A percentile compares a stretch with the other conserved stretches of the same genome.
These are phyloP conservation scores for Bufotes viridis DNA, from an alignment of 2,797 vertebrate species.

Conservation along the genomic window DNA sequence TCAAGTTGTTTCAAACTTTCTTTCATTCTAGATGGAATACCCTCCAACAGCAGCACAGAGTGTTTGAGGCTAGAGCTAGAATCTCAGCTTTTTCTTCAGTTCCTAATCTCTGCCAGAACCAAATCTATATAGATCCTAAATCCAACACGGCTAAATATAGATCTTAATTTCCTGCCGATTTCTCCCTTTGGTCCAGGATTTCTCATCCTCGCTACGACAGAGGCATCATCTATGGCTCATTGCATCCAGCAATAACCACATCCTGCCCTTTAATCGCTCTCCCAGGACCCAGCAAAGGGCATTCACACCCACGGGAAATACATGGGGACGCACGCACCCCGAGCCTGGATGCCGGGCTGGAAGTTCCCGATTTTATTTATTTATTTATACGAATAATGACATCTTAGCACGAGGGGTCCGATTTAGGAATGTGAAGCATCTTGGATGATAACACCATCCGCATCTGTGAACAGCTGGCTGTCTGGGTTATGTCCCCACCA, in stretches of 20 bases:
- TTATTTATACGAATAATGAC: slow-evolving; percentile 26
- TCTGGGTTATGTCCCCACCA: not conserved
- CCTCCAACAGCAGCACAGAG: not conserved
- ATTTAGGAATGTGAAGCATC: slow-evolving; percentile 44
- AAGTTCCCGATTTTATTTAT: not conserved
- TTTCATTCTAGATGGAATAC: not conserved
- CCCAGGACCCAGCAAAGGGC: slow-evolving; percentile 32
- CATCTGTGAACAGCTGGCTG: slow-evolving; percentile 51
- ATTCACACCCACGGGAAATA: slow-evolving; percentile 13
- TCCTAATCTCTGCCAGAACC: not conserved
- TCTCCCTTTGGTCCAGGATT: not conserved
- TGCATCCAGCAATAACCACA: not conserved
- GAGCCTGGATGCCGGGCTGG: not conserved
- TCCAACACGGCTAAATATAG: not conserved
- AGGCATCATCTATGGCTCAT: not conserved
- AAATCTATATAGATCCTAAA: not conserved
- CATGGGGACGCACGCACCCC: slow-evolving; percentile 5
- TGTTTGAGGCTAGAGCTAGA: not conserved
- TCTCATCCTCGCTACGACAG: not conserved
- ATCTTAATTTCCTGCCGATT: not conserved
- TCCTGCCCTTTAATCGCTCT: slow-evolving; percentile 20
- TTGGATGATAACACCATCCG: slow-evolving; percentile 18
- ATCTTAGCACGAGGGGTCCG: slow-evolving; percentile 39
- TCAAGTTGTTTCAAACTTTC: not conserved
- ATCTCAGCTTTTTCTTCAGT: not conserved